These are phyloP conservation scores for Embiotoca jacksoni DNA, from an alignment of 2,113 vertebrate genomes.

Conservation along the genomic window DNA sequence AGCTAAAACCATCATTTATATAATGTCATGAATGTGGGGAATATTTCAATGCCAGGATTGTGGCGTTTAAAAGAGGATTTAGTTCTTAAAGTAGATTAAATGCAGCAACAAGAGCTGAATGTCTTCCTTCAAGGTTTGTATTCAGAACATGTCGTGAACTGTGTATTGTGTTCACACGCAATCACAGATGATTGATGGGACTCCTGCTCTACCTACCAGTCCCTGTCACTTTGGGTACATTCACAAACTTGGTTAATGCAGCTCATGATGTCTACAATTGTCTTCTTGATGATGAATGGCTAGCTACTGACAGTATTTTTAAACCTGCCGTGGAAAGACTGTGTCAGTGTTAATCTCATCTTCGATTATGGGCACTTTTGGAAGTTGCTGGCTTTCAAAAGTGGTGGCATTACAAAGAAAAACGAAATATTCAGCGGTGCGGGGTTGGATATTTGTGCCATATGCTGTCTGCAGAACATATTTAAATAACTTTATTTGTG, in stretches of 20 bases:
- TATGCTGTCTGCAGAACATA: slow-evolving; percentile 2
- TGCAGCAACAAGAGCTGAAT: slow-evolving; percentile 52
- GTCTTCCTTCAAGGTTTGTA: slow-evolving; percentile 55
- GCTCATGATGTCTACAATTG: slow-evolving; percentile 24
- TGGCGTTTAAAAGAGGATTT: slow-evolving; percentile 39
- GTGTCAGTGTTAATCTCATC: slow-evolving; percentile 30
- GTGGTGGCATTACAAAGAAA: neutral
- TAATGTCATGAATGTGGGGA: slow-evolving; percentile 49
- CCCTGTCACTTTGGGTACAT: slow-evolving; percentile 33
- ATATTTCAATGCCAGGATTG: slow-evolving; percentile 47
- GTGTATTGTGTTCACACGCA: slow-evolving; percentile 36
- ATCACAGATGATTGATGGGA: slow-evolving; percentile 44
- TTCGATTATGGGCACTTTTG: slow-evolving; percentile 6
- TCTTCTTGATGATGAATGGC: slow-evolving; percentile 37
- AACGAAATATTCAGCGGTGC: neutral
- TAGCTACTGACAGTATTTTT: slow-evolving; percentile 32
- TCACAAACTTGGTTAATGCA: slow-evolving; percentile 20
- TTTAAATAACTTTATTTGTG: slow-evolving; percentile 43
- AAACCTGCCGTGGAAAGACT: slow-evolving; percentile 11
- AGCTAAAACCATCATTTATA: slow-evolving; percentile 56
- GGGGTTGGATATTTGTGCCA: neutral
- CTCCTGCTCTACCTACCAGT: slow-evolving; percentile 25
- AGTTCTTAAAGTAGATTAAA: slow-evolving; percentile 61
- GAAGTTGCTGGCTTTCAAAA: neutral
- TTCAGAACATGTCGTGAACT: slow-evolving; percentile 48